A percentile compares a stretch with the other conserved stretches of the same genome.
Conservation (phyloP, 2,113 vertebrate genomes). For the Ochotona princeps region DNA sequence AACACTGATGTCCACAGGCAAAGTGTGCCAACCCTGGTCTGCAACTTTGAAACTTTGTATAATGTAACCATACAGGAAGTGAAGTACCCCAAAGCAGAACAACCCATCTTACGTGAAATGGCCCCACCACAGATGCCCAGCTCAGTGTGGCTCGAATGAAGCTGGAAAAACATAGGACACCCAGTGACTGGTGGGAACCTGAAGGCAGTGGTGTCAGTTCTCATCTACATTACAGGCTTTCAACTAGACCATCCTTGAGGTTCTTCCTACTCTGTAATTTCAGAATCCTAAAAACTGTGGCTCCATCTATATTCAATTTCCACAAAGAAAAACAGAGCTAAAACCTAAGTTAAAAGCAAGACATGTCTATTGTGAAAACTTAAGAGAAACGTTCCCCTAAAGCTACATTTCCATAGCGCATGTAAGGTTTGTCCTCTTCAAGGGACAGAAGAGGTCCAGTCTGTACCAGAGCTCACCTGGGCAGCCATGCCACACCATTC, state of each 20-base stretch:
- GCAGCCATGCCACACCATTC: no score
- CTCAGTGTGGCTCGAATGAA: background rate
- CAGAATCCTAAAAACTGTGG: conserved; percentile 22
- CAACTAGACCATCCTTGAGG: background rate
- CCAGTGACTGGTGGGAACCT: background rate
- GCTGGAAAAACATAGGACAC: background rate
- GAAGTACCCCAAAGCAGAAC: background rate
- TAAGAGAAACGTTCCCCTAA: no score
- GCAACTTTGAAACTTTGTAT: background rate
- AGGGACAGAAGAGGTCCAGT: background rate
- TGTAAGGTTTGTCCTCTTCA: background rate
- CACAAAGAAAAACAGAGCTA: background rate
- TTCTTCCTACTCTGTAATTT: conserved; percentile 5
- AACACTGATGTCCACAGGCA: no score
- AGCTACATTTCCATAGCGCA: background rate
- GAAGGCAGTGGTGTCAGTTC: background rate
- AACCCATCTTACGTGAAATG: background rate
- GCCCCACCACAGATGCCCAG: background rate
- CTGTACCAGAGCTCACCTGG: background rate
- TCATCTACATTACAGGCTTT: background rate
- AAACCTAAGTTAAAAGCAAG: background rate
- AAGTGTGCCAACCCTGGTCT: background rate
- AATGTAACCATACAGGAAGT: background rate
- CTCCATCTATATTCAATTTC: background rate
- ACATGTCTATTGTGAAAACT: no score